Conservation (phyloP, 2,888 invertebrate genomes). For the Ariolimax columbianus region DNA sequence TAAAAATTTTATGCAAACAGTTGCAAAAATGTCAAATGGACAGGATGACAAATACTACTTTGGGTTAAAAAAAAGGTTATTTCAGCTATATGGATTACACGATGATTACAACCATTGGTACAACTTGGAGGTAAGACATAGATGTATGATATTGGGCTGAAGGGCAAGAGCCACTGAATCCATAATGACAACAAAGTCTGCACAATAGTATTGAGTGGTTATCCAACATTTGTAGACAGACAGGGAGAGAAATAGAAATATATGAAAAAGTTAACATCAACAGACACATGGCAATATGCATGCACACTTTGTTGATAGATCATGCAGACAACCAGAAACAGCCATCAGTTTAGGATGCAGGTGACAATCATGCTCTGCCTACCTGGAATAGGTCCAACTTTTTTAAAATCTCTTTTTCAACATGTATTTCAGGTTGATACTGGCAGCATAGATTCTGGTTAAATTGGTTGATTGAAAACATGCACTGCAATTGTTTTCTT, state of each 20-base stretch:
- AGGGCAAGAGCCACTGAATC: no score
- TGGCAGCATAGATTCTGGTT: neutral
- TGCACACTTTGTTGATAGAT: neutral
- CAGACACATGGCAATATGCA: neutral
- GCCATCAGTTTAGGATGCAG: neutral
- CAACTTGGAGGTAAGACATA: no score
- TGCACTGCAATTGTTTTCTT: no score
- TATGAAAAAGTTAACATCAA: neutral
- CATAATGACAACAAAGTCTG: no score
- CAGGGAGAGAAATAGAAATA: neutral
- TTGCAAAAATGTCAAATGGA: no score
- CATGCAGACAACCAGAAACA: neutral
- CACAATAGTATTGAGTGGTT: no score
- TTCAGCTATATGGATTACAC: no score
- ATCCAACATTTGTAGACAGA: neutral
- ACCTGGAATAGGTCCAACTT: slow-evolving; percentile 18
- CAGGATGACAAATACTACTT: no score
- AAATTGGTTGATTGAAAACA: neutral
- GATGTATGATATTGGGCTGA: no score
- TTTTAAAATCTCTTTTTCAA: slow-evolving; percentile 19
- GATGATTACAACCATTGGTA: no score
- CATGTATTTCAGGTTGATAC: neutral
- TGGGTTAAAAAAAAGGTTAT: no score
- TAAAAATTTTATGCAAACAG: no score
- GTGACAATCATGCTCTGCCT: slow-evolving; percentile 2